phyloP scores from a whole-genome alignment of 2,113 vertebrate species.

The Channa argus region DNA sequence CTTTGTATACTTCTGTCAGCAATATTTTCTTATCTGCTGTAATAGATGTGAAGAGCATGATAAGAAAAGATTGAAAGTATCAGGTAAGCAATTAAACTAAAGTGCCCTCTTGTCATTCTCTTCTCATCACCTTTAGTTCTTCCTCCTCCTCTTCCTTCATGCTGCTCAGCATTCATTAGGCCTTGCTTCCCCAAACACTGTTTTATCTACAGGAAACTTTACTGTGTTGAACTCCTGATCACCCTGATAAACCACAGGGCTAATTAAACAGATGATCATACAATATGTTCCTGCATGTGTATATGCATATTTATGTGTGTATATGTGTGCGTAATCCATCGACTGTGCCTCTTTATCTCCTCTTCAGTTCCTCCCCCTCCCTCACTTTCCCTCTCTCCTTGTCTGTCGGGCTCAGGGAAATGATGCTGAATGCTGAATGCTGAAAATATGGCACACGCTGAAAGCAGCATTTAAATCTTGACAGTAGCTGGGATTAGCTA shows the following conservation, averaged over 20 bases:
- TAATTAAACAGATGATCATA: conserved; percentile 81
- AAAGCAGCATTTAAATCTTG: conserved; percentile 82
- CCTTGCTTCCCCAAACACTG: conserved; percentile 64
- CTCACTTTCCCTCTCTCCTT: conserved; percentile 45
- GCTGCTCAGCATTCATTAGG: conserved; percentile 69
- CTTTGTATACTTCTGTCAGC: conserved; percentile 50
- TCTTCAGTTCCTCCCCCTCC: conserved; percentile 49
- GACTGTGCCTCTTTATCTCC: conserved; percentile 80
- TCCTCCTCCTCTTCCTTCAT: conserved; percentile 35
- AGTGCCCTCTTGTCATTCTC: conserved; percentile 61
- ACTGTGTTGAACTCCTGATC: conserved; percentile 77
- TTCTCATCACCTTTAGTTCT: conserved; percentile 54
- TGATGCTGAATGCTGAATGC: conserved; percentile 76
- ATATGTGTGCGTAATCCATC: conserved; percentile 72
- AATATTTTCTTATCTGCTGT: conserved; percentile 59
- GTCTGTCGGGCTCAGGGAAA: conserved; percentile 79
- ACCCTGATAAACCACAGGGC: conserved; percentile 78
- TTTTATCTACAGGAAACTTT: conserved; percentile 81
- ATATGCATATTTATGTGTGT: conserved; percentile 70
- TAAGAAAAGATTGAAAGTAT: conserved; percentile 69
- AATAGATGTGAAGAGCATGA: conserved; percentile 62
- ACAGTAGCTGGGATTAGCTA: conserved; percentile 83
- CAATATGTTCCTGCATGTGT: conserved; percentile 68
- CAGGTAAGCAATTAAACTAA: conserved; percentile 80
- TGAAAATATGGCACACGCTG: conserved; percentile 78